phyloP scores from a whole-genome alignment of 2,888 invertebrate genomes.

The Rhopalosiphum nymphaeae region DNA sequence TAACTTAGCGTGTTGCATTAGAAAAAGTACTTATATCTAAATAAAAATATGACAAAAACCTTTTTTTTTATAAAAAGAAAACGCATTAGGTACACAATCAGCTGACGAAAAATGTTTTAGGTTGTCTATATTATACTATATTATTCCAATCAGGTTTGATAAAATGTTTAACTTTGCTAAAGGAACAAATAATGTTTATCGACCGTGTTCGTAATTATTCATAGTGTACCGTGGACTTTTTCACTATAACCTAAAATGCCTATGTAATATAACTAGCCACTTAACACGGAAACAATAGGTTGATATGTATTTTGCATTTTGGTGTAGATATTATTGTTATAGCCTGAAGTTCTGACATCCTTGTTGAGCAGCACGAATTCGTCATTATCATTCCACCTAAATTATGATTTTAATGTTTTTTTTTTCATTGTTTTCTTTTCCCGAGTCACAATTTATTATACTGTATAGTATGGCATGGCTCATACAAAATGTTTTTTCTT shows the following conservation, averaged over 20 bases:
- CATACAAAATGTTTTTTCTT: neutral
- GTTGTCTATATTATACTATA: neutral
- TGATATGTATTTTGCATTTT: neutral
- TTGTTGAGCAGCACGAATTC: neutral
- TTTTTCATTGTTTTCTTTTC: neutral
- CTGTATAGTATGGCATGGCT: neutral
- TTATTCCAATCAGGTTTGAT: neutral
- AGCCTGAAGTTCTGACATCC: neutral
- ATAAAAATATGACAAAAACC: neutral
- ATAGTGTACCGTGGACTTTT: neutral
- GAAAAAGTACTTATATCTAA: neutral
- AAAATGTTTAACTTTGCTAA: neutral
- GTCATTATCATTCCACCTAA: neutral
- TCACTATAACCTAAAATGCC: neutral
- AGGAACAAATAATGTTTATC: neutral
- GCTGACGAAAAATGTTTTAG: neutral
- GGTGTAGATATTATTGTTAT: neutral
- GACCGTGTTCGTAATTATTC: neutral
- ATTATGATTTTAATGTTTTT: neutral
- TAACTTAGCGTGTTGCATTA: neutral
- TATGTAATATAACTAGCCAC: neutral
- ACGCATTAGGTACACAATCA: neutral
- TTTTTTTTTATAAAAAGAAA: neutral
- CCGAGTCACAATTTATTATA: neutral
- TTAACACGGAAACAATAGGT: neutral